Evolutionary conservation across 2,113 vertebrate genomes (phyloP), one percentile per base, ranked within the genome.

Genomic region (Puma concolor): DNA sequence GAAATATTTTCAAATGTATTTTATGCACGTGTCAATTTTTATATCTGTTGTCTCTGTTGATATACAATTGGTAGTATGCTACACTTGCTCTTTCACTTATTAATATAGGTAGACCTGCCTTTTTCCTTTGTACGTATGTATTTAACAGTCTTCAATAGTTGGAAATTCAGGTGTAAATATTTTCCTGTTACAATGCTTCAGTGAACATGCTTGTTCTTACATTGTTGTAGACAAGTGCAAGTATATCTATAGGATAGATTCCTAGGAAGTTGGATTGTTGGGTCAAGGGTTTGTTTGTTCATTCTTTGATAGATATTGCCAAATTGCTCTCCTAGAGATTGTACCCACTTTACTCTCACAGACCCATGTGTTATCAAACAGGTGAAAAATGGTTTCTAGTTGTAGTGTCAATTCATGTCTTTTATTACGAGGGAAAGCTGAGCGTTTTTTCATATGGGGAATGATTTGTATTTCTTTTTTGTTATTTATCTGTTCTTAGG

Each of bases 1-100:
- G 7, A 87, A 95, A 57, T 81, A 50, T 87, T 95, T 93, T 81
- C 72, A 86, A 17, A 71, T 88, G 67, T 80, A 25, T 77, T 87
- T 90, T 88, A 33, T 44, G 52, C 27, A 38, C 21, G 13, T 57
- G 29, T 84, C 50, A 64, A 57, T 66, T 95, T 89, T 36, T 91
- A 29, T 50, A 60, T 81, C 36, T 64, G 2, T 66, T 23, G 41
- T 71, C 0, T 63, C 14, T 83, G n/a, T 48, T 87, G 27, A 48
- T 17, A 44, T 25, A 52, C n/a, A 74, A 11, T 48, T 88, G 44
- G 29, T 81, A 36, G 13, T 93, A 16, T 72, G 41, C 9, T 79
- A 3, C 76, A 38, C 81, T 90, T 89, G 25, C 36, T 72, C 60
- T 33, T 84, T 94, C 44, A 64, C 15, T 81, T 92, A n/a, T 50